Base-by-base conservation (phyloP, 2,113 vertebrate species). In the Semnornis frantzii region DNA sequence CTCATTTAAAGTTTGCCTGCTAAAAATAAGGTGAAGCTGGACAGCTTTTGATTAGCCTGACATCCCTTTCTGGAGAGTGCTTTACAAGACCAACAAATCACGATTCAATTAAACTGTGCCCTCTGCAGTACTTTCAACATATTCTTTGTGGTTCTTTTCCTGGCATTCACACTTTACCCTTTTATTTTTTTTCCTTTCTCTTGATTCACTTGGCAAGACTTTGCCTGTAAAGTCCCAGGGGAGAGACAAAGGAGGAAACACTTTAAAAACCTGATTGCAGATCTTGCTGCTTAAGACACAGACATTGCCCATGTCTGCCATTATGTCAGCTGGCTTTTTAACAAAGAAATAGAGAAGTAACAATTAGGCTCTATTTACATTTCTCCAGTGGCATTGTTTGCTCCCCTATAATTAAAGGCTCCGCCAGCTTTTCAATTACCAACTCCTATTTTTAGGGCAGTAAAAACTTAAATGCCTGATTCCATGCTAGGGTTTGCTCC, bases 1-100 rank as follows among this genome's bases (percentile, higher is more conserved):
- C 70, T 94, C 55, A 87, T 96, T 97, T 96, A 89, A 96, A 96
- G 83, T 87, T 57, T 94, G 18, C 58, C 34, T 50, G 30, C 72
- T 80, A 65, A 70, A 95, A 80, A 81, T 50, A 87, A 84, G 81
- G 85, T 52, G 76, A 74, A 82, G 82, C 48, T 89, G 70, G 70
- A 52, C 84, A 95, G 78, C 52, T 92, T 92, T 89, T 90, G 80
- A 94, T 92, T 94, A 95, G 70, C 72, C 31, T 57, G 89, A 39
- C 48, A 81, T 93, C 72, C 89, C 48, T 87, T 96, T 85, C 87
- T 91, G 85, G 50, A 90, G 60, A 92, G 55, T 44, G 62, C 72
- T 89, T 15, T 65, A 60, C 85, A 83, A 66, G 74, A 72, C 82
- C 78, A 89, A 85, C 88, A 96, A 97, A 96, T 92, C 92, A 94